These are phyloP conservation scores for Agrypnia vestita DNA, from an alignment of 1,140 invertebrate species.

Conservation along the genomic window DNA sequence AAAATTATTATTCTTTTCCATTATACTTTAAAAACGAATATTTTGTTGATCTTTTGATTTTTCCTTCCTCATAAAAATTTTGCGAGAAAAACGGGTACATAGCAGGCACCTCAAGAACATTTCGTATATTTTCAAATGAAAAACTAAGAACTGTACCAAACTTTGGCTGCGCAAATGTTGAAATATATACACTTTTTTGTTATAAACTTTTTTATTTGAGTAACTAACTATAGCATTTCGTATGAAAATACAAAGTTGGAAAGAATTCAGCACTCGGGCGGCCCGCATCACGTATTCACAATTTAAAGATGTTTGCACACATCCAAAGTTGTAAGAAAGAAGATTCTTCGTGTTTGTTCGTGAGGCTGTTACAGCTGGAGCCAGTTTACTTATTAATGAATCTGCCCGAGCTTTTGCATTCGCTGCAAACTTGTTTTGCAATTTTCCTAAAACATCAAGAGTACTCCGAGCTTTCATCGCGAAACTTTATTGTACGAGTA, in stretches of 20 bases:
- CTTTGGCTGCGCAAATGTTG: constrained; percentile 33
- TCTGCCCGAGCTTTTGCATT: constrained; percentile 10
- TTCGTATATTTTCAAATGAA: not conserved
- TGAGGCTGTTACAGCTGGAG: constrained; percentile 7
- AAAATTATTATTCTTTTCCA: no score
- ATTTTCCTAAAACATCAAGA: constrained; percentile 3
- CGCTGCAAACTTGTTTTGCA: constrained; percentile 33
- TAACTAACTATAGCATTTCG: constrained; percentile 51
- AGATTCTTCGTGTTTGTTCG: constrained; percentile 50
- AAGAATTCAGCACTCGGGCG: constrained; percentile 41
- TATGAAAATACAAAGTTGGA: constrained; percentile 47
- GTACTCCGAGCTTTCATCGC: constrained; percentile 4
- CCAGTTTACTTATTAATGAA: constrained; percentile 48
- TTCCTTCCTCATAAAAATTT: no score
- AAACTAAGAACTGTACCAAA: constrained; percentile 28
- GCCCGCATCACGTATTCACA: constrained; percentile 56
- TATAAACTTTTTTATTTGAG: constrained; percentile 51
- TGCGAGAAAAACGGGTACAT: no score
- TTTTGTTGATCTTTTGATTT: no score
- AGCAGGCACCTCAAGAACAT: constrained; percentile 1
- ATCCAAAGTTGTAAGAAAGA: constrained; percentile 48
- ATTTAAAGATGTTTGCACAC: constrained; percentile 56
- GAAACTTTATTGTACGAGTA: not conserved
- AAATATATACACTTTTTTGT: constrained; percentile 33
- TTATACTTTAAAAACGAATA: no score